These are phyloP conservation scores for Phocides pigmalion DNA, from an alignment of 1,140 invertebrate genomes.

Conservation along the genomic window DNA sequence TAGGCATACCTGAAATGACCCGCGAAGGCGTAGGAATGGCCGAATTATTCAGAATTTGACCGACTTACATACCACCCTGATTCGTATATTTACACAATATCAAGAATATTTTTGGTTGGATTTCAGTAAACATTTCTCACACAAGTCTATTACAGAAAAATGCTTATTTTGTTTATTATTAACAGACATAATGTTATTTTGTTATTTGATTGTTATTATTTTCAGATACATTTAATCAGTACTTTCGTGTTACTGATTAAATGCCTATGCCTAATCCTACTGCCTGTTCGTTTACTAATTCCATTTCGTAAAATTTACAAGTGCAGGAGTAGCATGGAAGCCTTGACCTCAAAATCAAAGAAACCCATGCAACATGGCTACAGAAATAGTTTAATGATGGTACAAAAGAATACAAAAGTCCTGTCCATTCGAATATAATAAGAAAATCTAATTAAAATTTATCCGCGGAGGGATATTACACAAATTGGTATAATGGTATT, in stretches of 20 bases:
- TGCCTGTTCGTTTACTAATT: too few species aligned
- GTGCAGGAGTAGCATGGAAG: too few species aligned
- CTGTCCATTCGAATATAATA: slow-evolving; percentile 16
- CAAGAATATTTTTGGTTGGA: slow-evolving; percentile 16
- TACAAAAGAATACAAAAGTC: background rate
- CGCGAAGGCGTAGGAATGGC: slow-evolving; percentile 28
- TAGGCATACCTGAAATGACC: slow-evolving; percentile 36
- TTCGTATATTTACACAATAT: slow-evolving; percentile 34
- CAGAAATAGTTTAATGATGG: too few species aligned
- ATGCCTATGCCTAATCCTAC: too few species aligned
- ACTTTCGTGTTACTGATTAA: too few species aligned
- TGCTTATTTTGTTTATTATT: background rate
- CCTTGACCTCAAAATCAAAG: too few species aligned
- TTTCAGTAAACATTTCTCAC: slow-evolving; percentile 12
- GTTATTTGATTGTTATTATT: too few species aligned
- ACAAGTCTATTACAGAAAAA: background rate
- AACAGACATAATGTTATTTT: too few species aligned
- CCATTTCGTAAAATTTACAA: too few species aligned
- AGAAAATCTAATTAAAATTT: slow-evolving; percentile 41
- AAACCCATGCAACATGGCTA: too few species aligned
- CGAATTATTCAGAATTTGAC: slow-evolving; percentile 35
- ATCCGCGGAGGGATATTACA: slow-evolving; percentile 39
- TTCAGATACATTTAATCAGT: too few species aligned
- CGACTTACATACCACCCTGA: slow-evolving; percentile 28
- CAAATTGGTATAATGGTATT: slow-evolving; percentile 46